Evolutionary conservation across 2,888 invertebrate species (phyloP).

Genomic region (Cistogaster globosa): DNA sequence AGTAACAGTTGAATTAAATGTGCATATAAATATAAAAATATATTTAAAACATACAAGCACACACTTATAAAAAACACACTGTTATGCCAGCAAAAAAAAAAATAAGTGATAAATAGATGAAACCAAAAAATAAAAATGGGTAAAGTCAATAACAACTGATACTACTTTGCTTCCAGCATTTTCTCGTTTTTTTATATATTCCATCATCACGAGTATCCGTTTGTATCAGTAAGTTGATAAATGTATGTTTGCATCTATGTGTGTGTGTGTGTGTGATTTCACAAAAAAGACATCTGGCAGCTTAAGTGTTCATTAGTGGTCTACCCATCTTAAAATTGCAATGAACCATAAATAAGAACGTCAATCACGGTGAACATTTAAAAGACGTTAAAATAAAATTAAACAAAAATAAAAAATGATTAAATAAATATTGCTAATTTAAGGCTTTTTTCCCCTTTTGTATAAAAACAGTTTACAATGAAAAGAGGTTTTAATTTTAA

Average conservation of each 20-base stretch:
- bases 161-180: constrained; percentile 16
- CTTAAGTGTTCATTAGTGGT: constrained; percentile 68
- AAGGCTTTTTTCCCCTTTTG: not conserved
- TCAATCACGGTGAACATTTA: constrained; percentile 62
- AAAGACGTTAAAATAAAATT: constrained; percentile 13
- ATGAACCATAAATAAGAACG: constrained; percentile 66
- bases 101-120: constrained; percentile 54
- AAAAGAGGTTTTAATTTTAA: constrained; percentile 6
- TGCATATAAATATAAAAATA: too few relatives aligned
- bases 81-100: constrained; percentile 67
- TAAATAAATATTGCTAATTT: constrained; percentile 10
- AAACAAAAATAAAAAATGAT: not conserved
- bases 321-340: constrained; percentile 61
- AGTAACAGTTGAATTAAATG: constrained; percentile 14
- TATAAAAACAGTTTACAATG: not conserved
- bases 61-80: not conserved
- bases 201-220: constrained; percentile 12
- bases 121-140: constrained; percentile 31
- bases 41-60: not conserved
- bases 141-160: constrained; percentile 53
- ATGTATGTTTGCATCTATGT: constrained; percentile 8
- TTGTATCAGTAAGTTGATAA: not conserved
- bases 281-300: constrained; percentile 57
- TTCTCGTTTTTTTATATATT: constrained; percentile 25
- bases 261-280: not conserved